Conservation (phyloP, 2,113 vertebrate genomes). For the Brevimyrus niger region DNA sequence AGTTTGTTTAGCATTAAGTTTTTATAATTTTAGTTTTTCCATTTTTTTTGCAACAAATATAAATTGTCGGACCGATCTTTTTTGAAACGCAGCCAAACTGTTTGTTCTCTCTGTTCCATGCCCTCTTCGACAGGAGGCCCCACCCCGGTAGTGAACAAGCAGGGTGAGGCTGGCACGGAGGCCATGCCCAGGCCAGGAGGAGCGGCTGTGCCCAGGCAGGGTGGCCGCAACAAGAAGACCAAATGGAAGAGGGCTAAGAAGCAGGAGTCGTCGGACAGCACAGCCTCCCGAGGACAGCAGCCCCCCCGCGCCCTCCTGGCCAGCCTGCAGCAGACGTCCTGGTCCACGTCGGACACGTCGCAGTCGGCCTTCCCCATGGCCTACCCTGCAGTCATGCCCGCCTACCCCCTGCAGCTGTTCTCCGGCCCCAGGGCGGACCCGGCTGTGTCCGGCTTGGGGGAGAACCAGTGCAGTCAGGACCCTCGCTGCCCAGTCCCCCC, state of each 20-base stretch:
- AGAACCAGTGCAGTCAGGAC: slow-evolving; percentile 51
- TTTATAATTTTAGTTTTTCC: background rate
- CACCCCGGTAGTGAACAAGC: slow-evolving; percentile 1
- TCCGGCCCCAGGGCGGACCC: slow-evolving; percentile 40
- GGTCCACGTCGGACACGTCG: slow-evolving; percentile 76
- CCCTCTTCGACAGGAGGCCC: background rate
- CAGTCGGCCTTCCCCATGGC: slow-evolving; percentile 66
- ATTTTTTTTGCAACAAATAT: background rate
- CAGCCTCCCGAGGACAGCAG: slow-evolving; percentile 62
- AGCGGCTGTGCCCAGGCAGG: slow-evolving; percentile 36
- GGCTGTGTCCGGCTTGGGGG: slow-evolving; percentile 50
- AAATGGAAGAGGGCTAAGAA: slow-evolving; percentile 71
- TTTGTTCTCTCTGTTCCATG: background rate
- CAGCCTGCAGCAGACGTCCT: slow-evolving; percentile 75
- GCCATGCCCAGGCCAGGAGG: slow-evolving; percentile 42
- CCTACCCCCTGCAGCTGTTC: slow-evolving; percentile 51
- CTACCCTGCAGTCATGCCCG: slow-evolving; percentile 65
- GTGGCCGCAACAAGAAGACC: slow-evolving; percentile 61
- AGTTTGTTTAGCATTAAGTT: background rate
- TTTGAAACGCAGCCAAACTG: background rate
- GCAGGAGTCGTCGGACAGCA: slow-evolving; percentile 76
- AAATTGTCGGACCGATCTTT: background rate
- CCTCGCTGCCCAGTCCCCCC: slow-evolving; percentile 45
- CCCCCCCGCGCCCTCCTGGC: slow-evolving; percentile 61
- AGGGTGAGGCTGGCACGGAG: background rate